Conservation (phyloP, 1,140 invertebrate species). For the Marisa cornuarietis region DNA sequence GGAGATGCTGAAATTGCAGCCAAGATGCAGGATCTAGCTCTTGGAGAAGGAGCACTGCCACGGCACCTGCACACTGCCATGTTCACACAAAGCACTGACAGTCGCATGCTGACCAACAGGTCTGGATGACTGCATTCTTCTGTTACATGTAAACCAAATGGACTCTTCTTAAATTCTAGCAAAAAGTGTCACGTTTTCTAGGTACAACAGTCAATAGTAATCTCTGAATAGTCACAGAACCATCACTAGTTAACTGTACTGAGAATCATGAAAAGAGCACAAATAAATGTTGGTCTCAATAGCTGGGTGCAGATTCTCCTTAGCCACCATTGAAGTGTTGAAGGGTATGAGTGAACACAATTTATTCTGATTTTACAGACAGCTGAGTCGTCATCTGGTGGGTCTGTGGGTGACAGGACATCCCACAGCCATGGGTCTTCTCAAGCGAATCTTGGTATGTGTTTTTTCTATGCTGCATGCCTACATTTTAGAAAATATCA, state of each 20-base stretch:
- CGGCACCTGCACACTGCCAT: slow-evolving; percentile 91
- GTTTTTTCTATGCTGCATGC: too few species aligned
- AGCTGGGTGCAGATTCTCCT: too few species aligned
- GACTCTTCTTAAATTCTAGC: too few species aligned
- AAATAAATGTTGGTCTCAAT: too few species aligned
- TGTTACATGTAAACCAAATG: not conserved
- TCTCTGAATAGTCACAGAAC: too few species aligned
- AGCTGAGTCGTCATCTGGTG: slow-evolving; percentile 95
- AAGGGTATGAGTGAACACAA: too few species aligned
- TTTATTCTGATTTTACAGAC: slow-evolving; percentile 68
- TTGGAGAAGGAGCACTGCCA: slow-evolving; percentile 96
- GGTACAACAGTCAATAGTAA: too few species aligned
- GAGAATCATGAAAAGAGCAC: too few species aligned
- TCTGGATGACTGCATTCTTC: slow-evolving; percentile 23
- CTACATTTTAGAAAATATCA: too few species aligned
- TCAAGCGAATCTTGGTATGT: slow-evolving; percentile 88
- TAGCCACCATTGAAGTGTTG: too few species aligned
- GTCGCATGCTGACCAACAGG: slow-evolving; percentile 79
- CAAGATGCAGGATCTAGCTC: slow-evolving; percentile 93
- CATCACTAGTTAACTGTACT: too few species aligned
- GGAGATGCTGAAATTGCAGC: slow-evolving; percentile 88
- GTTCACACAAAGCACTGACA: slow-evolving; percentile 81
- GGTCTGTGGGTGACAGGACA: slow-evolving; percentile 97
- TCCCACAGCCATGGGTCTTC: slow-evolving; percentile 86
- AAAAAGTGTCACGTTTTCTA: too few species aligned